Percentiles rank a stretch among this genome's conserved stretches.
Evolutionary conservation across 2,797 vertebrate species (phyloP).

Genomic region (Gymnothorax javanicus): DNA sequence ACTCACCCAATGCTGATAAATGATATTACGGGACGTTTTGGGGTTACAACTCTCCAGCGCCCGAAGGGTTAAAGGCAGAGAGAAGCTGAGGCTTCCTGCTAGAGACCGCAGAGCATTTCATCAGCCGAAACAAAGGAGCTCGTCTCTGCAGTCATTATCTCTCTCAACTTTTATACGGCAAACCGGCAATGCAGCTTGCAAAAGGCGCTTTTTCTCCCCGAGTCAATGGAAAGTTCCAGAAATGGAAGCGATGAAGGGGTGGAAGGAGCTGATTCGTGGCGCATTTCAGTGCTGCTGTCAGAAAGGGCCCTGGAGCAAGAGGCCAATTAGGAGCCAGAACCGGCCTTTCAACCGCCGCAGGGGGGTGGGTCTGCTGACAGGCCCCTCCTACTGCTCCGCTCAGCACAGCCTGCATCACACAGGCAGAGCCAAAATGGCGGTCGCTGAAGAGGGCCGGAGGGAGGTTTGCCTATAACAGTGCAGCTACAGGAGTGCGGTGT

Average conservation of each 20-base stretch:
- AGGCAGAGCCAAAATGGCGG: not conserved
- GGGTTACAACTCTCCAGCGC: not conserved
- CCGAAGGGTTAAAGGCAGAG: not conserved
- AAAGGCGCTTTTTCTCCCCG: slow-evolving; percentile 33
- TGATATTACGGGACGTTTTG: not conserved
- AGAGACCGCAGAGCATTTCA: slow-evolving; percentile 35
- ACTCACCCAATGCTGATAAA: not conserved
- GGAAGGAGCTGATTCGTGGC: not conserved
- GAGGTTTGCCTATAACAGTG: not conserved
- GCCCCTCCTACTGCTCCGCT: not conserved
- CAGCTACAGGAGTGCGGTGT: not conserved
- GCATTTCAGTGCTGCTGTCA: slow-evolving; percentile 42
- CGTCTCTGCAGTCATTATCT: slow-evolving; percentile 45
- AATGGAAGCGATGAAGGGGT: slow-evolving; percentile 11
- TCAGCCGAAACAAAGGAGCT: slow-evolving; percentile 45
- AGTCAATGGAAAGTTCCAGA: slow-evolving; percentile 37
- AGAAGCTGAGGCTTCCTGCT: not conserved
- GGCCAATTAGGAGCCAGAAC: slow-evolving; percentile 35
- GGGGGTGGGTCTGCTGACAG: not conserved
- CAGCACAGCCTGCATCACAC: slow-evolving; percentile 6
- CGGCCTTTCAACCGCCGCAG: slow-evolving; percentile 3
- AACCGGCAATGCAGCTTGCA: slow-evolving; percentile 22
- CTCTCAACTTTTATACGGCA: slow-evolving; percentile 15
- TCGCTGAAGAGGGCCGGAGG: not conserved
- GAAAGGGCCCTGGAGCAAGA: slow-evolving; percentile 29